Conservation (phyloP, 2,797 vertebrate species). For the Rhinella marina region DNA sequence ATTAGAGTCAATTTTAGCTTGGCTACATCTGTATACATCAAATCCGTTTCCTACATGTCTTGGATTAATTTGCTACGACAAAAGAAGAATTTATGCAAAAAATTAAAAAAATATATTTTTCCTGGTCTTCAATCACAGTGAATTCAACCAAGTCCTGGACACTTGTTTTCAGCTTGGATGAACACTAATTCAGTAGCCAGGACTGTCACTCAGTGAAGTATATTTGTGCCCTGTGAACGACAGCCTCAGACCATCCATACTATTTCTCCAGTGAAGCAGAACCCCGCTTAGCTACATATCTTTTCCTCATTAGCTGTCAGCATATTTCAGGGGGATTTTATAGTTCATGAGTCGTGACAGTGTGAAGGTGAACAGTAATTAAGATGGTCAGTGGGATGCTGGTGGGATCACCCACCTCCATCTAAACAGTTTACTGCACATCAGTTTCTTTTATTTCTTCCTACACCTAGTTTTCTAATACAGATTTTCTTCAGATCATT, state of each 20-base stretch:
- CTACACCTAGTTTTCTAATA: too few species aligned
- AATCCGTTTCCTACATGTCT: conserved; percentile 3
- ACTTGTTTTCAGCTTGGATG: conserved; percentile 55
- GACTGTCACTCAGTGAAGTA: conserved; percentile 32
- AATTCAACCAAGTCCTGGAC: conserved; percentile 37
- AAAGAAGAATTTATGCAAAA: conserved; percentile 19
- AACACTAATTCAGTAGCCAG: conserved; percentile 50
- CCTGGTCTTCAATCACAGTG: conserved; percentile 26
- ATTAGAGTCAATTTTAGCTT: too few species aligned
- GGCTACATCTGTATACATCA: background rate
- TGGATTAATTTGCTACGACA: conserved; percentile 1
- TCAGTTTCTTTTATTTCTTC: background rate
- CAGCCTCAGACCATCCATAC: conserved; percentile 26
- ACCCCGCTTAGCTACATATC: background rate
- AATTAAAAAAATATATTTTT: background rate
- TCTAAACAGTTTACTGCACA: conserved; percentile 22
- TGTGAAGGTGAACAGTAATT: conserved; percentile 5
- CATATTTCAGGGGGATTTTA: conserved; percentile 31
- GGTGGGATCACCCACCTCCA: background rate
- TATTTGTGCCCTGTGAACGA: conserved; percentile 15
- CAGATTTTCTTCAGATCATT: conserved; percentile 4
- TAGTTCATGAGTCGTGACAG: background rate
- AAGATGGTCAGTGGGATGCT: conserved; percentile 41
- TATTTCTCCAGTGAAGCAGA: conserved; percentile 1
- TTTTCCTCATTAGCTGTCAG: conserved; percentile 29